Evolutionary conservation across 2,797 vertebrate species (phyloP).

Genomic region (Phylloscopus collybita): DNA sequence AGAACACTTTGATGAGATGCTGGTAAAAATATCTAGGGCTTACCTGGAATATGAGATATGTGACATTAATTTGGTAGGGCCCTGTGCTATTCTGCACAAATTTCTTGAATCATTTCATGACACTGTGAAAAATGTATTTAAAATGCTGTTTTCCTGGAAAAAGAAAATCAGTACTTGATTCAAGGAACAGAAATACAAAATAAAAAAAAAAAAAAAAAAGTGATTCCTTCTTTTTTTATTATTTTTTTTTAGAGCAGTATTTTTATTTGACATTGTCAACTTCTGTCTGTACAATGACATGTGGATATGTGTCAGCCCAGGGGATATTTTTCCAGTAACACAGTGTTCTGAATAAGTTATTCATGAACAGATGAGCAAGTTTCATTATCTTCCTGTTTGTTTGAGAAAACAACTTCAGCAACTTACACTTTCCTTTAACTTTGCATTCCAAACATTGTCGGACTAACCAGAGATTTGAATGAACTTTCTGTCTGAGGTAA

Average conservation of each 20-base stretch:
- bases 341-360: constrained; percentile 17
- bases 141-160: background rate
- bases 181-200: background rate
- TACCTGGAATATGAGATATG: background rate
- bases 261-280: background rate
- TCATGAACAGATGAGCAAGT: background rate
- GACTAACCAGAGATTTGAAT: background rate
- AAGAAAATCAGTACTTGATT: background rate
- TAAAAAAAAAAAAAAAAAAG: background rate
- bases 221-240: background rate
- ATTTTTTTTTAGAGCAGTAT: background rate
- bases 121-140: background rate
- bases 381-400: background rate
- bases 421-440: background rate
- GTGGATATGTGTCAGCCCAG: background rate
- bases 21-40: background rate
- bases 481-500: background rate
- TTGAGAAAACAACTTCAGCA: background rate
- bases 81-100: background rate
- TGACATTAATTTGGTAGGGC: background rate
- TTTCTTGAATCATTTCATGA: background rate
- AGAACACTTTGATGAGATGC: background rate
- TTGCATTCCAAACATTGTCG: background rate
- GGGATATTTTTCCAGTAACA: constrained; percentile 6
- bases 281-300: background rate